Evolutionary conservation across 1,140 invertebrate species (phyloP), one percentile per base, ranked within the genome.

Genomic region (Heliconius hermathena): DNA sequence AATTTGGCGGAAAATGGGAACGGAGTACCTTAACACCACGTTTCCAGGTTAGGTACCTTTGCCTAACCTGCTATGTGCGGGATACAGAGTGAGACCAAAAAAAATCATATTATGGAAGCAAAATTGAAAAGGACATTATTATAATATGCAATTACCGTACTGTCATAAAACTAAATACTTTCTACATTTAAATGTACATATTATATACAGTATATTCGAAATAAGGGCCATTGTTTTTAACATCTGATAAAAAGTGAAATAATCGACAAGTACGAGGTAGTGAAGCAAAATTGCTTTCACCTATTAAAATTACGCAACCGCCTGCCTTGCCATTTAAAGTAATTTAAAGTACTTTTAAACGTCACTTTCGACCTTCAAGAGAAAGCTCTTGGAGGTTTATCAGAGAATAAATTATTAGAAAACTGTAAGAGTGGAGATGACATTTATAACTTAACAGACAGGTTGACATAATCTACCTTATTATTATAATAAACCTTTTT

Each of bases 281-380:
- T 22, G 57, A 60, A 60, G 20, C 9, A 26, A 6, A 41, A 54
- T 36, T n/a, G 71, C 78, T 79, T 79, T 79, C 78, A 74, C 66
- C 46, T 70, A 74, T 74, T 79, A 79, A 74, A 73, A 66, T 79
- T 29, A 75, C 41, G 41, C 16, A 79, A 79, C 18, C 36, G 49
- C 16, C 57, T 18, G n/a, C 46, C 41, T 71, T 74, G 18, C 33
- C 16, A 54, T 76, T 57, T 46, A 66, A 79, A 79, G 60, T 78
- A 71, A 36, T 71, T 70, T 66, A 20, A 52, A 74, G 46, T 74
- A 49, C 18, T 73, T 52, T 70, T 75, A 49, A 71, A 57, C 57
- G 26, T 49, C 52, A 66, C 60, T 41, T n/a, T 76, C 74, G 38
- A 79, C 77, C 29, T 79, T 79, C 29, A 41, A 74, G 18, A 74